Evolutionary conservation across 2,888 invertebrate species (phyloP).

Genomic region (Pandemis corylana): DNA sequence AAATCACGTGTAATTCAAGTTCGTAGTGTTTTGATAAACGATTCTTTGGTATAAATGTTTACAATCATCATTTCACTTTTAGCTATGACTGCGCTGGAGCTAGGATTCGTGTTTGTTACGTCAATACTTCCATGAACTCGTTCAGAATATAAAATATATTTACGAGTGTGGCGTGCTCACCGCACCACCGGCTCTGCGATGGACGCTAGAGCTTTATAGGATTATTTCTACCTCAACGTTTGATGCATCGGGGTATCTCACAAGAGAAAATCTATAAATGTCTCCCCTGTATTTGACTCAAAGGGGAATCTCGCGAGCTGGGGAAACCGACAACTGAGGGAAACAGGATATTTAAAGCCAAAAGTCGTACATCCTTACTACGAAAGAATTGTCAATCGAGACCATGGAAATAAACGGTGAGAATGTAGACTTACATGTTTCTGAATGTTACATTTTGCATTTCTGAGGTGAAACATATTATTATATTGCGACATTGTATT

Average conservation of each 20-base stretch:
- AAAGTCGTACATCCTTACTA: neutral
- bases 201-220: slow-evolving; percentile 6
- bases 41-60: neutral
- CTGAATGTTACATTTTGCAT: neutral
- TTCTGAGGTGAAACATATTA: neutral
- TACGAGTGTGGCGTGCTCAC: slow-evolving; percentile 16
- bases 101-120: slow-evolving; percentile 9
- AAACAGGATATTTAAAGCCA: neutral
- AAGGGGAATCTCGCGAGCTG: neutral
- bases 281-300: slow-evolving; percentile 11
- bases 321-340: slow-evolving; percentile 10
- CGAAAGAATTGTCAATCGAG: neutral
- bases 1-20: no score
- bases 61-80: neutral
- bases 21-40: no score
- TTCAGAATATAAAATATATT: slow-evolving; percentile 30
- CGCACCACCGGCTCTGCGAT: neutral
- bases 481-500: no score
- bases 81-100: neutral
- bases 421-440: neutral
- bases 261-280: slow-evolving; percentile 24
- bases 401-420: neutral
- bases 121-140: slow-evolving; percentile 19
- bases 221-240: slow-evolving; percentile 26
- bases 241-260: slow-evolving; percentile 22